phyloP scores from a whole-genome alignment of 1,140 invertebrate species.

The Drosophila subobscura region DNA sequence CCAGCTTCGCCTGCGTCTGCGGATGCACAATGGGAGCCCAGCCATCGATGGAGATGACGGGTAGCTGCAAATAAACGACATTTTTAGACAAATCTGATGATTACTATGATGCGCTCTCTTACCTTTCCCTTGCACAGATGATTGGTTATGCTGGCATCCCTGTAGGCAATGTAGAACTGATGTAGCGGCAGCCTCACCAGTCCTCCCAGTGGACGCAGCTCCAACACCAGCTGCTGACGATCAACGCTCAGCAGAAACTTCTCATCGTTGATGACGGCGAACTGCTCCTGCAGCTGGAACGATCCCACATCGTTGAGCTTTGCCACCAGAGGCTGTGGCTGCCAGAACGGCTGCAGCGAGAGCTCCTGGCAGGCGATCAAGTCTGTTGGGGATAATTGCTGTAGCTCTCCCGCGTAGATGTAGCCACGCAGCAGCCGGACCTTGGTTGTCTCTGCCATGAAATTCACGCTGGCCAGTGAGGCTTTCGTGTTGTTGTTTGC shows the following conservation, averaged over 20 bases:
- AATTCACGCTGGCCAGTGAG: slow-evolving; percentile 54
- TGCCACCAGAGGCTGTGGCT: slow-evolving; percentile 38
- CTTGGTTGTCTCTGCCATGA: slow-evolving; percentile 75
- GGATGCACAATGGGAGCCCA: slow-evolving; percentile 85
- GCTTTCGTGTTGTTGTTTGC: slow-evolving; percentile 57
- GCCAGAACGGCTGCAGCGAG: slow-evolving; percentile 74
- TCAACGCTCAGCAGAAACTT: slow-evolving; percentile 85
- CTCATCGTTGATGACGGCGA: slow-evolving; percentile 85
- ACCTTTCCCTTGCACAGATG: slow-evolving; percentile 84
- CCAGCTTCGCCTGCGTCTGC: slow-evolving; percentile 83
- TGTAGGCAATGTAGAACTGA: slow-evolving; percentile 86
- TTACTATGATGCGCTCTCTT: background rate
- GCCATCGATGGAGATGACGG: slow-evolving; percentile 86
- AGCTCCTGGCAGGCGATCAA: slow-evolving; percentile 48
- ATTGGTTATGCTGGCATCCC: slow-evolving; percentile 85
- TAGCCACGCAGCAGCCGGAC: slow-evolving; percentile 74
- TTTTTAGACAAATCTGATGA: background rate
- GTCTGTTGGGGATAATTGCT: slow-evolving; percentile 40
- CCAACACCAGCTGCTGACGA: slow-evolving; percentile 85
- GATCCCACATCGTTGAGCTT: slow-evolving; percentile 15
- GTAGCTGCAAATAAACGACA: slow-evolving; percentile 82
- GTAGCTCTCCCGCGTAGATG: slow-evolving; percentile 63
- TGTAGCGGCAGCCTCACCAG: slow-evolving; percentile 86
- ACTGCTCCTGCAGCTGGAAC: slow-evolving; percentile 83
- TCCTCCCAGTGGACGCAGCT: slow-evolving; percentile 85